Conservation (phyloP, 92 coral and sea anemone genomes). For the Plumapathes pennacea region DNA sequence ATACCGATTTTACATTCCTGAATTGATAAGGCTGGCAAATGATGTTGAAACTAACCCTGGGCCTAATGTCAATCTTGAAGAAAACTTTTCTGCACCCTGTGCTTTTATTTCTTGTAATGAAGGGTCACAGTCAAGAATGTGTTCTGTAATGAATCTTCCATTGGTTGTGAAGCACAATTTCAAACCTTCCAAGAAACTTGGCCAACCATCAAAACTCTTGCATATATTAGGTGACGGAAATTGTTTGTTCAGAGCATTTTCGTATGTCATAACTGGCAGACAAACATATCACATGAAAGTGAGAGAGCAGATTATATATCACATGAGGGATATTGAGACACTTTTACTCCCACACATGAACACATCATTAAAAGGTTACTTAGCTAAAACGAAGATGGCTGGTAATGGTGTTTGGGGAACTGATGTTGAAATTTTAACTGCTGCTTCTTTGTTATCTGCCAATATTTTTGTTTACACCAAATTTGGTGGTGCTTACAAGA, state of each 20-base stretch:
- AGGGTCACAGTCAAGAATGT: not conserved
- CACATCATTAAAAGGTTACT: constrained; percentile 30
- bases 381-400: constrained; percentile 22
- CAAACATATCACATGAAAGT: constrained; percentile 44
- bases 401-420: constrained; percentile 39
- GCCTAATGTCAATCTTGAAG: constrained; percentile 7
- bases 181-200: constrained; percentile 20
- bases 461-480: constrained; percentile 47
- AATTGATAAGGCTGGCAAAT: constrained; percentile 30
- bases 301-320: constrained; percentile 39
- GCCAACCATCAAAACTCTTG: constrained; percentile 20
- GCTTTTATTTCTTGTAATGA: not conserved
- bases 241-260: constrained; percentile 50
- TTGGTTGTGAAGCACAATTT: not conserved
- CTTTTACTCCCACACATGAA: constrained; percentile 24
- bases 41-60: constrained; percentile 32
- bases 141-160: not conserved
- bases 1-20: constrained; percentile 34
- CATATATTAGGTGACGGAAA: constrained; percentile 63
- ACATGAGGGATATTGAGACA: constrained; percentile 29
- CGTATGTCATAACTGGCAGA: constrained; percentile 58
- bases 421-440: constrained; percentile 31
- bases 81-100: not conserved
- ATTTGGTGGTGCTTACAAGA: constrained; percentile 25
- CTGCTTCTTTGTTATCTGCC: constrained; percentile 24